These are phyloP conservation scores for Poliocrania exsul DNA, from an alignment of 2,797 vertebrate species.

Conservation along the genomic window DNA sequence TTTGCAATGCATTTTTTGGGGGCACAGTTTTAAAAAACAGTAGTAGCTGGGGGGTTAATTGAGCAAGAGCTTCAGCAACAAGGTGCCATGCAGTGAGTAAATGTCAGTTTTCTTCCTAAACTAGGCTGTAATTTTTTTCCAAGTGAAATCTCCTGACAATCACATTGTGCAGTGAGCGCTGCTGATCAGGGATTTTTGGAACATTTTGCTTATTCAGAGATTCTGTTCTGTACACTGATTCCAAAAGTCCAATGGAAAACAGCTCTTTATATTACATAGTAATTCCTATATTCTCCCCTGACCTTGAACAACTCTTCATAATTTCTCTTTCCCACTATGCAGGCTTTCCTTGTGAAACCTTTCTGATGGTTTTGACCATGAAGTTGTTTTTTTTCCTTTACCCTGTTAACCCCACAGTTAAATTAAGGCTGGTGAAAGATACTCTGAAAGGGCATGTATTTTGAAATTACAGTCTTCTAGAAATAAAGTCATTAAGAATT, in stretches of 20 bases:
- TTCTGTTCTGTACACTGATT: neutral
- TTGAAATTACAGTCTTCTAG: neutral
- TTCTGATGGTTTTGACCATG: neutral
- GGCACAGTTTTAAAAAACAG: neutral
- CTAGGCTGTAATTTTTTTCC: neutral
- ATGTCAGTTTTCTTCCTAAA: conserved; percentile 1
- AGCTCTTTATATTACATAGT: neutral
- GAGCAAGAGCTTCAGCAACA: neutral
- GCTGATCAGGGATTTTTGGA: neutral
- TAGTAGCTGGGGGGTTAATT: neutral
- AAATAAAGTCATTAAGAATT: neutral
- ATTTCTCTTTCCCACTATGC: neutral
- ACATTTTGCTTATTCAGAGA: neutral
- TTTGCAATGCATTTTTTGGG: neutral
- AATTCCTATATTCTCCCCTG: neutral
- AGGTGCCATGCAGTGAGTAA: neutral
- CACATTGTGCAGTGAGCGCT: neutral
- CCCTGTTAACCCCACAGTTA: neutral
- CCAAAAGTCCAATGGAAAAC: neutral
- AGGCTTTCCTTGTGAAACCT: neutral
- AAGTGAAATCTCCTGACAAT: neutral
- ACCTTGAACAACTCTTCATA: neutral
- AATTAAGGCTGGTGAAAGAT: neutral
- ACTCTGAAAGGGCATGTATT: neutral
- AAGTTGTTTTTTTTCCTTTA: neutral